phyloP scores from a whole-genome alignment of 2,888 invertebrate species.

The Luperina testacea region DNA sequence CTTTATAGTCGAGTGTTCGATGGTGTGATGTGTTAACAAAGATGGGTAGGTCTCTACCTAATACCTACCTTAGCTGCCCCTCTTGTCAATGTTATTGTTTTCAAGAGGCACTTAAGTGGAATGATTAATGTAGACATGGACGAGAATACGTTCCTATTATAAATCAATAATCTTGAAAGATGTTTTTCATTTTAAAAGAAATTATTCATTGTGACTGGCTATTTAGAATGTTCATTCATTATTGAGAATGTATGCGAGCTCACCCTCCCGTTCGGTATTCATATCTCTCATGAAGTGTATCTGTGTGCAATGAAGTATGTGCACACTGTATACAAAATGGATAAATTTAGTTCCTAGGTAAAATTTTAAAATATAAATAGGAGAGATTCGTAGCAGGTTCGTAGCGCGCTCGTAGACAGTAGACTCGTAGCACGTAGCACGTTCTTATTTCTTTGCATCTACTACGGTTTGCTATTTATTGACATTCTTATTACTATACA shows the following conservation, averaged over 20 bases:
- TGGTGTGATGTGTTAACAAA: too few relatives aligned
- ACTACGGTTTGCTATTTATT: background rate
- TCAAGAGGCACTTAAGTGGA: background rate
- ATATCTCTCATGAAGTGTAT: conserved; percentile 16
- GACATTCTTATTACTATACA: background rate
- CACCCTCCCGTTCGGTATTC: background rate
- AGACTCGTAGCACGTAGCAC: conserved; percentile 12
- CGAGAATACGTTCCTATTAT: too few relatives aligned
- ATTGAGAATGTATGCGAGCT: conserved; percentile 10
- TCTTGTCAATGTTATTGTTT: background rate
- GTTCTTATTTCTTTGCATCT: background rate
- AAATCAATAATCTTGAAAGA: background rate
- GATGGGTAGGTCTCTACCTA: too few relatives aligned
- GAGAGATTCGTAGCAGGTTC: conserved; percentile 20
- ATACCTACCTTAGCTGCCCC: background rate
- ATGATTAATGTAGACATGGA: background rate
- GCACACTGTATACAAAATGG: background rate
- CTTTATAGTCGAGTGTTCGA: background rate
- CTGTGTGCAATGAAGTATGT: conserved; percentile 23
- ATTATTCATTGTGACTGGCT: background rate
- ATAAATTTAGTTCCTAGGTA: conserved; percentile 14
- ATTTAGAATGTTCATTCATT: conserved; percentile 10
- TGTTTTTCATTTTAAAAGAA: conserved; percentile 3
- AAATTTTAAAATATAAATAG: conserved; percentile 21
- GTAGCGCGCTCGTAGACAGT: conserved; percentile 37